Conservation (phyloP, 2,113 vertebrate species). For the Hoplias malabaricus region DNA sequence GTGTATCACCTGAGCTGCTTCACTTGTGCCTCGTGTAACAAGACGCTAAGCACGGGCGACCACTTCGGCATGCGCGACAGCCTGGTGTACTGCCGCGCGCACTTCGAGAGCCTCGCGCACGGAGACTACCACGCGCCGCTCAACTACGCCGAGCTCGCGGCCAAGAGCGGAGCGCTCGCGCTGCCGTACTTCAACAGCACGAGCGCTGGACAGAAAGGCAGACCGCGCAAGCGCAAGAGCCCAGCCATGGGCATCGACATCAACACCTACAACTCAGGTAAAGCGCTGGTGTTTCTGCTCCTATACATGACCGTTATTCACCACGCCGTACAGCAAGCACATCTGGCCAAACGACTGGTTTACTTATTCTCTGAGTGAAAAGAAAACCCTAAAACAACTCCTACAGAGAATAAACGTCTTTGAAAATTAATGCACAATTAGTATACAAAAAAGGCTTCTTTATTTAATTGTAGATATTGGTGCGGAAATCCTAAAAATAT, state of each 20-base stretch:
- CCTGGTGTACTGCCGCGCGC: slow-evolving; percentile 95
- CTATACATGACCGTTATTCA: too few species aligned
- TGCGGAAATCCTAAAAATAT: too few species aligned
- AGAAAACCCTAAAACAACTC: too few species aligned
- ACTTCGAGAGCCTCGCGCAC: slow-evolving; percentile 95
- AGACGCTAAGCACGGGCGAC: slow-evolving; percentile 95
- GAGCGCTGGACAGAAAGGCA: slow-evolving; percentile 93
- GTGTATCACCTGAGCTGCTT: slow-evolving; percentile 99
- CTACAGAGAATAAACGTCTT: too few species aligned
- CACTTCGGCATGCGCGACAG: slow-evolving; percentile 99
- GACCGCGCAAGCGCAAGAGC: slow-evolving; percentile 95
- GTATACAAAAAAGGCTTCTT: too few species aligned
- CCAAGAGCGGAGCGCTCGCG: slow-evolving; percentile 86
- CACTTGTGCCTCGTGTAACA: slow-evolving; percentile 97
- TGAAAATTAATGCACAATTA: too few species aligned
- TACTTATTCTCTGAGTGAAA: too few species aligned
- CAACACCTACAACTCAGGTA: slow-evolving; percentile 93
- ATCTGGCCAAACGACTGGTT: too few species aligned
- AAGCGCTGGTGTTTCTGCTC: slow-evolving; percentile 48
- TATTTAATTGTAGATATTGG: too few species aligned
- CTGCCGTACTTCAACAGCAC: slow-evolving; percentile 97
- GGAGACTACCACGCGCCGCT: slow-evolving; percentile 91
- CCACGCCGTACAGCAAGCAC: too few species aligned
- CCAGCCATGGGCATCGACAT: slow-evolving; percentile 94
- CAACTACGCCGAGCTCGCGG: slow-evolving; percentile 95